Conservation (phyloP, 2,888 invertebrate species). For the Diabrotica balteata region DNA sequence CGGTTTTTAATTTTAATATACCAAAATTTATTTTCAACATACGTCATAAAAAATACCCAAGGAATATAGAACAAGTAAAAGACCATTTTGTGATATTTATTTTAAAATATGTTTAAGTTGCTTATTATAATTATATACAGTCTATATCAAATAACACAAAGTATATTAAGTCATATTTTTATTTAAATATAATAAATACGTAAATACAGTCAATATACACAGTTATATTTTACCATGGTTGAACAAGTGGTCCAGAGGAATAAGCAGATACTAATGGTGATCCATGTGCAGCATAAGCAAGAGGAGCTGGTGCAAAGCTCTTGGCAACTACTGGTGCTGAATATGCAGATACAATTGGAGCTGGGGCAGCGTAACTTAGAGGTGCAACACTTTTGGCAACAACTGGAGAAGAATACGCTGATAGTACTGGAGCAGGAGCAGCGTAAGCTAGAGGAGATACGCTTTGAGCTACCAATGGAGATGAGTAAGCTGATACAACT, state of each 20-base stretch:
- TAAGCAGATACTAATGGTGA: conserved; percentile 17
- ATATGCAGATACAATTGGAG: conserved; percentile 20
- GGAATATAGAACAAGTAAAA: too few species aligned
- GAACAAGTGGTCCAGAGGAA: conserved; percentile 21
- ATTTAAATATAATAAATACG: too few species aligned
- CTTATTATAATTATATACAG: too few species aligned
- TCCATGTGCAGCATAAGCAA: background rate
- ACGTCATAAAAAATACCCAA: too few species aligned
- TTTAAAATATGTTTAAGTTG: too few species aligned
- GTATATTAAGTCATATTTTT: too few species aligned
- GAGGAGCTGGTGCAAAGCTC: conserved; percentile 36
- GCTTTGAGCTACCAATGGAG: conserved; percentile 36
- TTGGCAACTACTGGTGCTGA: conserved; percentile 18
- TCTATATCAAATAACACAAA: too few species aligned
- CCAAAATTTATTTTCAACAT: too few species aligned
- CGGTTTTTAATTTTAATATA: too few species aligned
- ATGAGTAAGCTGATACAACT: conserved; percentile 10
- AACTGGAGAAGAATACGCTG: conserved; percentile 12
- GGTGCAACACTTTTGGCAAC: conserved; percentile 6
- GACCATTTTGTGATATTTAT: too few species aligned
- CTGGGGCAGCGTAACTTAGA: background rate
- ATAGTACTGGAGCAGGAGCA: conserved; percentile 12
- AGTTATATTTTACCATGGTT: conserved; percentile 8
- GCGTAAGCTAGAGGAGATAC: conserved; percentile 15
- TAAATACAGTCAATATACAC: too few species aligned